Base-by-base conservation (phyloP, 2,113 vertebrate genomes). In the Tragelaphus scriptus region DNA sequence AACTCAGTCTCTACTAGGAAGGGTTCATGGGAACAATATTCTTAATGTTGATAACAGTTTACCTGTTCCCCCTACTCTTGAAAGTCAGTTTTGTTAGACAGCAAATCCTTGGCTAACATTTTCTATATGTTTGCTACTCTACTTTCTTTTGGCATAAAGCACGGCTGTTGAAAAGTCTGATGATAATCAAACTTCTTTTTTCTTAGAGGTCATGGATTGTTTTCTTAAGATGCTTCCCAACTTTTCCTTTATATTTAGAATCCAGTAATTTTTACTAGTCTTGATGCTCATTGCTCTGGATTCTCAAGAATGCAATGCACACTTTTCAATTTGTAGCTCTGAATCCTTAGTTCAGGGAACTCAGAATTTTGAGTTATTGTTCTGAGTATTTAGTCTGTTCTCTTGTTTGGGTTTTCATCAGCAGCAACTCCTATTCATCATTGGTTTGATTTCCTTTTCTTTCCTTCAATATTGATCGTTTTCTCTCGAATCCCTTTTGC, bases 31-130 rank as follows among this genome's bases (percentile, higher is more conserved):
- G 85, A 92, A 90, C 58, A 85, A 92, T 59, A 58, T 30, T 40
- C 51, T n/a, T 28, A 36, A 49, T 80, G 53, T 17, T 81, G 59
- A 8, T 53, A 92, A 44, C 16, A 86, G 58, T 94, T 88, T 92
- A 84, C 28, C 53, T 28, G 25, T 84, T 36, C 21, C n/a, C 26
- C 81, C 92, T 75, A 81, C n/a, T 85, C 13, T 21, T 59, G 36
- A 95, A 94, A 88, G 47, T 92, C 56, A 63, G 44, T 32, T 94
- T 95, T 88, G 55, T 49, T 97, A 59, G 40, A n/a, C 59, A 51
- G 14, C 79, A 93, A 94, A 68, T 91, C 49, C 15, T 75, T 59
- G 56, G n/a, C 61, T 87, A 30, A 59, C 7, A 81, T 40, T 94
- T 94, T 51, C 65, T 94, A 91, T 93, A 88, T 89, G 61, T 21